Conservation (phyloP, 2,888 invertebrate species). For the Orchesella flavescens region DNA sequence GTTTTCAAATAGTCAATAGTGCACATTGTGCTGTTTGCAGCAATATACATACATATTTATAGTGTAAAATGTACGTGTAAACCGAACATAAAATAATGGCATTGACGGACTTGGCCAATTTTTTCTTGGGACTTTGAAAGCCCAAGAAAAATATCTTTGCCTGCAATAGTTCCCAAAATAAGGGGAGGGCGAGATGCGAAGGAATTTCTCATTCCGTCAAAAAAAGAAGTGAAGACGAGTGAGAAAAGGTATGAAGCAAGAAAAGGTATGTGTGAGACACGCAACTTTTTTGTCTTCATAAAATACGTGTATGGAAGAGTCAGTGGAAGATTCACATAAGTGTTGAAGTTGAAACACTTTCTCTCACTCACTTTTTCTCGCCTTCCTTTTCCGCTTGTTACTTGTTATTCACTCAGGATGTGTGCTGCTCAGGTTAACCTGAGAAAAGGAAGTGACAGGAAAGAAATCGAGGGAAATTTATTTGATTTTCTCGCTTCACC, state of each 20-base stretch:
- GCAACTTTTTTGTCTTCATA: neutral
- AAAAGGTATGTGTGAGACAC: slow-evolving; percentile 46
- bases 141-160: slow-evolving; percentile 8
- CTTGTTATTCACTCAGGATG: slow-evolving; percentile 20
- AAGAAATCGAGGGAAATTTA: slow-evolving; percentile 72
- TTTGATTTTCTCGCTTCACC: slow-evolving; percentile 71
- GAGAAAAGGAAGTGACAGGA: slow-evolving; percentile 66
- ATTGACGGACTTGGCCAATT: slow-evolving; percentile 54
- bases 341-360: slow-evolving; percentile 49
- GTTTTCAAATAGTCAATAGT: too few relatives aligned
- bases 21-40: too few relatives aligned
- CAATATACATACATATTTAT: neutral
- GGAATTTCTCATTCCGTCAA: slow-evolving; percentile 58
- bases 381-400: slow-evolving; percentile 16
- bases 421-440: slow-evolving; percentile 56
- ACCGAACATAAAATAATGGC: slow-evolving; percentile 3
- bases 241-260: slow-evolving; percentile 10
- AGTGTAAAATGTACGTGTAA: neutral
- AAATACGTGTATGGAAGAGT: neutral
- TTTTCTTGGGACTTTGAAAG: slow-evolving; percentile 39
- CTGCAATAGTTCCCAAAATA: neutral
- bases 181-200: slow-evolving; percentile 25
- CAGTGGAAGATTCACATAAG: neutral
- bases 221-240: slow-evolving; percentile 9
- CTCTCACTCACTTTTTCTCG: slow-evolving; percentile 8